These are phyloP conservation scores for Dicranocentrus wangi DNA, from an alignment of 2,888 invertebrate species.

Conservation along the genomic window DNA sequence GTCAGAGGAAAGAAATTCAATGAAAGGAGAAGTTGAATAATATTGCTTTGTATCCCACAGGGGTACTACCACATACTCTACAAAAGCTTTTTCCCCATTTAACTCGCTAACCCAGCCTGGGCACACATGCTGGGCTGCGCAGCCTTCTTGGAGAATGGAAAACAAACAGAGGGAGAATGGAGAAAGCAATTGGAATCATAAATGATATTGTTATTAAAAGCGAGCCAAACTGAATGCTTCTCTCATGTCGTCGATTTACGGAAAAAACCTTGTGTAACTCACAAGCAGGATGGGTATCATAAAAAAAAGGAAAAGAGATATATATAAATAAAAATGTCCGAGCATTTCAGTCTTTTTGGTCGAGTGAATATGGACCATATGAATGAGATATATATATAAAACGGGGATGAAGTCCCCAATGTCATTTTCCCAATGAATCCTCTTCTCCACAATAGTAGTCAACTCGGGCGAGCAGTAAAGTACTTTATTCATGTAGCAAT, in stretches of 20 bases:
- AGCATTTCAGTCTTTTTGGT: conserved; percentile 3
- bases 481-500: too few species aligned
- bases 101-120: background rate
- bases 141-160: background rate
- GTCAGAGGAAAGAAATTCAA: background rate
- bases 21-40: conserved; percentile 14
- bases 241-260: background rate
- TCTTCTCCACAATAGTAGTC: background rate
- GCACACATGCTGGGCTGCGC: background rate
- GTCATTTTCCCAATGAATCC: conserved; percentile 28
- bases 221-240: conserved; percentile 5
- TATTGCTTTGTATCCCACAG: conserved; percentile 35
- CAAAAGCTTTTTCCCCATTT: conserved; percentile 1
- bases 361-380: conserved; percentile 10
- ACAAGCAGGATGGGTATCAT: conserved; percentile 8
- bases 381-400: too few species aligned
- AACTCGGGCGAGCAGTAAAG: too few species aligned
- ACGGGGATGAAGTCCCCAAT: conserved; percentile 21
- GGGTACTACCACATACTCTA: conserved; percentile 11
- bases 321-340: conserved; percentile 17
- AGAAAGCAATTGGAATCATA: conserved; percentile 25
- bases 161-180: background rate
- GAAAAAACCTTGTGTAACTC: background rate
- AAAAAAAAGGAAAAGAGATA: background rate
- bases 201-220: conserved; percentile 31